Percentiles rank a stretch among this genome's conserved stretches.
Conservation (phyloP, 2,113 vertebrate species). For the Gymnogyps californianus region DNA sequence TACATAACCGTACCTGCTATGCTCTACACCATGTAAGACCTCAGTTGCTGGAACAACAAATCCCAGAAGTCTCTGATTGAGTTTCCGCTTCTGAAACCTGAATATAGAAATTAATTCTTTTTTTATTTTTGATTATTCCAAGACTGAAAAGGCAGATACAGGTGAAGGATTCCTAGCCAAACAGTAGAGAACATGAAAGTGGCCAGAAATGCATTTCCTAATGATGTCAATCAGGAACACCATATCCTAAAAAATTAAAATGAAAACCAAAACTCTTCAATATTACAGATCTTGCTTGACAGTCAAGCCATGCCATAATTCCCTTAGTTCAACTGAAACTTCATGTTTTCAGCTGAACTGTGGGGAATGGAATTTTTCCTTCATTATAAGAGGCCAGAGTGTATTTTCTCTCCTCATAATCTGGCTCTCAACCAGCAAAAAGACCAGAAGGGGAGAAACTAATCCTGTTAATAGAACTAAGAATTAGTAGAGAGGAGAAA, state of each 20-base stretch:
- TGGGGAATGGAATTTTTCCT: background rate
- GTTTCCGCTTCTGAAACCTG: background rate
- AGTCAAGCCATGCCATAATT: background rate
- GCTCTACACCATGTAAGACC: background rate
- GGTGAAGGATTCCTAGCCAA: background rate
- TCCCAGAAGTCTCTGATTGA: background rate
- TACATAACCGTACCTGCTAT: rapidly evolving
- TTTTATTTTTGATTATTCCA: background rate
- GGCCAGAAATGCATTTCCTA: background rate
- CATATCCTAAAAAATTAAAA: background rate
- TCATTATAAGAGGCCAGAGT: background rate
- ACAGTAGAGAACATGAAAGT: background rate
- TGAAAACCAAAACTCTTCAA: background rate
- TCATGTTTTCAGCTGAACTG: background rate
- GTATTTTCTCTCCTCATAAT: background rate
- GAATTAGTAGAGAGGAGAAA: background rate
- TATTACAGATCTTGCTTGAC: background rate
- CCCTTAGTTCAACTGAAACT: background rate
- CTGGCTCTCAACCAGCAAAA: background rate
- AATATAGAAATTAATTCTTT: background rate
- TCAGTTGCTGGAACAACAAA: background rate
- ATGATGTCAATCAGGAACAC: background rate
- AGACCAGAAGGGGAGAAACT: background rate
- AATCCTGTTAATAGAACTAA: background rate
- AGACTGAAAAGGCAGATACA: background rate